phyloP scores from a whole-genome alignment of 2,113 vertebrate genomes.

The Corythaeola cristata region DNA sequence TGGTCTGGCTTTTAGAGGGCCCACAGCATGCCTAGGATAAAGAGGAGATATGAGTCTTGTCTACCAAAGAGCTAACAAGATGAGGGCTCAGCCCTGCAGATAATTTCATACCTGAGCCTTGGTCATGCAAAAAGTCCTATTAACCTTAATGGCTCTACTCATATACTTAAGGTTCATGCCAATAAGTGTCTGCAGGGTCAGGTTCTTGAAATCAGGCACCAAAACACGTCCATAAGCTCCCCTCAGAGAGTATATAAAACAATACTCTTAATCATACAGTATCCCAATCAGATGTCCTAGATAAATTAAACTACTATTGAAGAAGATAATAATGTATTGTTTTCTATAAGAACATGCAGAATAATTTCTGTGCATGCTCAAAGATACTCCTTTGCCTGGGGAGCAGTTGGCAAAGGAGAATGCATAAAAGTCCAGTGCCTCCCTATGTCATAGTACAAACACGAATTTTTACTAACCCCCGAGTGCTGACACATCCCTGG shows the following conservation, averaged over 20 bases:
- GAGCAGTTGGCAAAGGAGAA: not conserved
- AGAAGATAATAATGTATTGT: not conserved
- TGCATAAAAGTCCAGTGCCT: not conserved
- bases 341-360: not conserved
- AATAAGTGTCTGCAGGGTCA: not conserved
- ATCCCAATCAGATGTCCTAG: not conserved
- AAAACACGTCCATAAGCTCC: not conserved
- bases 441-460: not conserved
- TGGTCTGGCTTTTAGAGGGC: not conserved
- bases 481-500: not conserved
- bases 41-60: not conserved
- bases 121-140: not conserved
- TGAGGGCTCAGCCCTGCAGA: not conserved
- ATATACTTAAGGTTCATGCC: not conserved
- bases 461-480: not conserved
- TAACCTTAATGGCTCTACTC: not conserved
- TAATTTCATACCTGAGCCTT: not conserved
- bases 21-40: not conserved
- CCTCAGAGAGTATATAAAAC: not conserved
- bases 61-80: not conserved
- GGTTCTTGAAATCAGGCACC: not conserved
- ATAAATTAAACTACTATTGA: not conserved
- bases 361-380: not conserved
- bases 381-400: not conserved
- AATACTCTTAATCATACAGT: not conserved